Base-by-base conservation (phyloP, 2,888 invertebrate species). In the Leucophenga montana region DNA sequence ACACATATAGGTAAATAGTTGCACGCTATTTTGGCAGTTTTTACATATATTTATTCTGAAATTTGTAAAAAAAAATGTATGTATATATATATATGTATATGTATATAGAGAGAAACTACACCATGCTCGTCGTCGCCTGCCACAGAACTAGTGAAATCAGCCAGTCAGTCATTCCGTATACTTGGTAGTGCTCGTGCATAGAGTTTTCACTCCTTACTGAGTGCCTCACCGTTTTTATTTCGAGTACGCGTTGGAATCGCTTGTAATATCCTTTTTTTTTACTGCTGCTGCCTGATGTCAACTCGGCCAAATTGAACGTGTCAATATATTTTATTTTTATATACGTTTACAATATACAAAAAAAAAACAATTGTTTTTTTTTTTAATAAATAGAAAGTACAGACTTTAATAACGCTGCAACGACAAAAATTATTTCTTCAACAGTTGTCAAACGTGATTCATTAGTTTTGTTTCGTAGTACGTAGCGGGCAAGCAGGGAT, bases 1-100 rank as follows among this genome's bases (percentile, higher is more conserved):
- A 77, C 80, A 81, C 80, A 80, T 57, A 81, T 80, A 80, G 80
- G 81, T 80, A 80, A 81, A 81, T 80, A 79, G 77, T 74, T 75
- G 80, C 80, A 80, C 80, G 80, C 79, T 77, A 80, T 78, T 78
- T 68, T 72, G 69, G 64, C 67, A 33, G 39, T 39, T 39, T 39
- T 39, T 39, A 8, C 8, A 39, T 11, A 39, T 39, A 39, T 39
- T 39, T 39, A 39, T 8, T 39, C 4, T 4, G 27, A 39, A 39
- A 11, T 39, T 8, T 39, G 11, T 39, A 33, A 33, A 33, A 33
- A 33, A 33, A 8, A 33, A 33, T 5, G n/a, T n/a, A n/a, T n/a
- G n/a, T n/a, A n/a, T n/a, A n/a, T n/a, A n/a, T n/a, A n/a, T n/a
- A n/a, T n/a, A 3, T 27, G 27, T 27, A 27, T 3, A 27, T 27